phyloP scores from a whole-genome alignment of 2,888 invertebrate genomes.

The Carterocephalus palaemon region DNA sequence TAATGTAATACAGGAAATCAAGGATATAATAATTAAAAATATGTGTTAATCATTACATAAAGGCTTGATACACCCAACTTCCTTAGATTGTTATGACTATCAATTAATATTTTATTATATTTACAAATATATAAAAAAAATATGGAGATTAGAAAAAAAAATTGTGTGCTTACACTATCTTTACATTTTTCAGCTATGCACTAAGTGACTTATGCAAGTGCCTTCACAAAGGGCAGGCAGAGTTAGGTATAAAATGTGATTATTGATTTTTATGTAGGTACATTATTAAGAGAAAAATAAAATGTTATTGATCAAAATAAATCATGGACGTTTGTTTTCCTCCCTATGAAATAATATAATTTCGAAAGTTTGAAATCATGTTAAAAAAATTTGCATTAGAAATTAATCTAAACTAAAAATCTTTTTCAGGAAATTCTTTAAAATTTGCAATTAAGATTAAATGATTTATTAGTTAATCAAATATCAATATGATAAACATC shows the following conservation, averaged over 20 bases:
- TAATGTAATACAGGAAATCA: conserved; percentile 8
- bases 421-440: too few relatives aligned
- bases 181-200: conserved; percentile 9
- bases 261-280: conserved; percentile 38
- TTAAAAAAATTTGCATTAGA: too few relatives aligned
- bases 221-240: conserved; percentile 9
- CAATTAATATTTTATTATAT: conserved; percentile 10
- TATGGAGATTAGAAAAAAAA: conserved; percentile 3
- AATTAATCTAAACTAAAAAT: too few relatives aligned
- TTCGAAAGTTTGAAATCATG: too few relatives aligned
- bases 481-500: too few relatives aligned
- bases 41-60: conserved; percentile 6
- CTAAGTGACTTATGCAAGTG: conserved; percentile 14
- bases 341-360: not conserved
- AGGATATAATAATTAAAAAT: not conserved
- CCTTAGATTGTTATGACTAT: too few relatives aligned
- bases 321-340: conserved; percentile 12
- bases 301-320: conserved; percentile 28
- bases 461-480: too few relatives aligned
- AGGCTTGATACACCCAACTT: too few relatives aligned
- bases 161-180: conserved; percentile 1
- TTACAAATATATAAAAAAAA: conserved; percentile 3
- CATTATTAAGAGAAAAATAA: conserved; percentile 34
- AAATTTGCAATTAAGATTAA: too few relatives aligned
- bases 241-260: conserved; percentile 34